Evolutionary conservation across 2,888 invertebrate genomes (phyloP).

Genomic region (Linnaemya tessellans): DNA sequence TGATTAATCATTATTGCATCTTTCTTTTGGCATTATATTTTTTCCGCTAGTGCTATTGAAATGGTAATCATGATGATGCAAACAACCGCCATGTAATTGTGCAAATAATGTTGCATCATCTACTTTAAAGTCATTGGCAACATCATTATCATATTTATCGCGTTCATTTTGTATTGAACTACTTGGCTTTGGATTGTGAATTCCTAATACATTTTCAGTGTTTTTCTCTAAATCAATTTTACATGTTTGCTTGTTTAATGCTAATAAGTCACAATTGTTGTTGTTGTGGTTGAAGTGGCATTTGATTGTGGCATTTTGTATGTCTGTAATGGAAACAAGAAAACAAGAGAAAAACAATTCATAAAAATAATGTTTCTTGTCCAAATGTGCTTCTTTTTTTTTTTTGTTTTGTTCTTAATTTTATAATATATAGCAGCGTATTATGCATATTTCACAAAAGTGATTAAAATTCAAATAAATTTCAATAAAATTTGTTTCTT

Average conservation of each 20-base stretch:
- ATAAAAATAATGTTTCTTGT: slow-evolving; percentile 41
- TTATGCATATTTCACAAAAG: slow-evolving; percentile 1
- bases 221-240: slow-evolving; percentile 71
- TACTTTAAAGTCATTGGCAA: slow-evolving; percentile 57
- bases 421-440: not conserved
- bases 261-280: slow-evolving; percentile 50
- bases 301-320: slow-evolving; percentile 50
- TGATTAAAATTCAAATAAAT: not conserved
- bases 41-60: not conserved
- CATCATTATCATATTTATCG: slow-evolving; percentile 47
- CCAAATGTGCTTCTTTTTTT: slow-evolving; percentile 7
- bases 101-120: slow-evolving; percentile 77
- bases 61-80: slow-evolving; percentile 74
- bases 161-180: slow-evolving; percentile 44
- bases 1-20: slow-evolving; percentile 17
- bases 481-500: not conserved
- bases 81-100: slow-evolving; percentile 79
- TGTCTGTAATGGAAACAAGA: slow-evolving; percentile 64
- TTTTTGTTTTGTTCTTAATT: not conserved
- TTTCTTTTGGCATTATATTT: slow-evolving; percentile 14
- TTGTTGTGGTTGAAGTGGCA: slow-evolving; percentile 51
- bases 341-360: slow-evolving; percentile 36
- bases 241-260: slow-evolving; percentile 54
- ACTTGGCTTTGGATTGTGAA: slow-evolving; percentile 32
- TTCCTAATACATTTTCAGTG: slow-evolving; percentile 49